Percentiles rank a stretch among this genome's conserved stretches.
Conservation (phyloP, 1,140 invertebrate genomes). For the Leucophenga varia region DNA sequence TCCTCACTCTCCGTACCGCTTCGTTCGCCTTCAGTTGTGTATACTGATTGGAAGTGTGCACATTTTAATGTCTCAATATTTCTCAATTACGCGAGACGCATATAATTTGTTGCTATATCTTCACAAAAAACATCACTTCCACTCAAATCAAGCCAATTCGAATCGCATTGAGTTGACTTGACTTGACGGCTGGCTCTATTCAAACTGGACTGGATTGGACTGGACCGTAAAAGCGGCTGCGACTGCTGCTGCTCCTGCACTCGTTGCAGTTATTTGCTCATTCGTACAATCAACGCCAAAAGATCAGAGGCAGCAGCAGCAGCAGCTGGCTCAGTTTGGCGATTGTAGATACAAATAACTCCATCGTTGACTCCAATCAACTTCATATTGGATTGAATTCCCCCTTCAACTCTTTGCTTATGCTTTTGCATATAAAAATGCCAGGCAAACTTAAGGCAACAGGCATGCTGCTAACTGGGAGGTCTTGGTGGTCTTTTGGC, state of each 20-base stretch:
- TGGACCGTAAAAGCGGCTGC: too few species aligned
- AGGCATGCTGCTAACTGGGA: neutral
- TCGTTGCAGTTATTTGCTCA: too few species aligned
- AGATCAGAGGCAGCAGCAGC: conserved; percentile 8
- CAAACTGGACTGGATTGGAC: too few species aligned
- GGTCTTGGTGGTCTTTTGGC: neutral
- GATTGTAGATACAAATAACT: conserved; percentile 53
- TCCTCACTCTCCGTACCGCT: neutral
- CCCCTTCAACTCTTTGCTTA: conserved; percentile 3
- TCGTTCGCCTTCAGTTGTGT: too few species aligned
- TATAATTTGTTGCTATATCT: conserved; percentile 42
- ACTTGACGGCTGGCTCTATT: too few species aligned
- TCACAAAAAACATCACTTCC: too few species aligned
- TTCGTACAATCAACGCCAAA: too few species aligned
- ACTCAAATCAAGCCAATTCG: too few species aligned
- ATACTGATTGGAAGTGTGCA: neutral
- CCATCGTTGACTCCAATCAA: conserved; percentile 54
- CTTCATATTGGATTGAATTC: conserved; percentile 26
- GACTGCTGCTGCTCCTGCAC: conserved; percentile 3
- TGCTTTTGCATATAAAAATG: too few species aligned
- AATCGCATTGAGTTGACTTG: too few species aligned
- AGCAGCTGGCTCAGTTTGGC: conserved; percentile 21
- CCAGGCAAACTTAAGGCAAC: neutral
- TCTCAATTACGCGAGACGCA: conserved; percentile 48
- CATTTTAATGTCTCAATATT: conserved; percentile 48